phyloP scores from a whole-genome alignment of 2,888 invertebrate species.

The Leptopilina drosophilae region DNA sequence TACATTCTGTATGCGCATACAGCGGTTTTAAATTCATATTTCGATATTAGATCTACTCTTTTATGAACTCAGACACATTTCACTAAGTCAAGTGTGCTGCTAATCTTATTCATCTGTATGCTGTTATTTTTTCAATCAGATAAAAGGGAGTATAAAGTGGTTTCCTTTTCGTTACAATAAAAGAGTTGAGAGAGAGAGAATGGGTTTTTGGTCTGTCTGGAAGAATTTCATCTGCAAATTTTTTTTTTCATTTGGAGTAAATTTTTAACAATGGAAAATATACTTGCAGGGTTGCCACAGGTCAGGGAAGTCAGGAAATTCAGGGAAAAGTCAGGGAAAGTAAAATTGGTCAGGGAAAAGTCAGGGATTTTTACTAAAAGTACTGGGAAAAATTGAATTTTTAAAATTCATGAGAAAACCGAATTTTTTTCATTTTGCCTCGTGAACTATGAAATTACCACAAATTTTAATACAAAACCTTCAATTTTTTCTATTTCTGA shows the following conservation, averaged over 20 bases:
- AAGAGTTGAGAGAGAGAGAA: too few relatives aligned
- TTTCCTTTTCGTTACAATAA: not conserved
- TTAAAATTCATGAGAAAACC: too few relatives aligned
- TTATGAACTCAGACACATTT: not conserved
- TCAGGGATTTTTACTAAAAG: too few relatives aligned
- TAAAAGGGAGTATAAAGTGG: slow-evolving; percentile 3
- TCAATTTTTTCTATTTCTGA: too few relatives aligned
- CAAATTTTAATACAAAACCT: too few relatives aligned
- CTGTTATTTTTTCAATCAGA: slow-evolving; percentile 5
- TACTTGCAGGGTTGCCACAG: too few relatives aligned
- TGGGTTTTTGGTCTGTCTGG: not conserved
- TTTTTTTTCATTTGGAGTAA: not conserved
- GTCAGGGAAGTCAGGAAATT: too few relatives aligned
- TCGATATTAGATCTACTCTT: not conserved
- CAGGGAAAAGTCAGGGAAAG: too few relatives aligned
- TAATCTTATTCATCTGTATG: slow-evolving; percentile 5
- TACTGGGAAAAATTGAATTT: too few relatives aligned
- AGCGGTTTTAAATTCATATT: not conserved
- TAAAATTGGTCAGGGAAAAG: too few relatives aligned
- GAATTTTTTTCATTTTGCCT: too few relatives aligned
- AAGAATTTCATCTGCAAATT: not conserved
- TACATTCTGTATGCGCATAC: not conserved
- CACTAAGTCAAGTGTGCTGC: not conserved
- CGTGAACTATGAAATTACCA: too few relatives aligned
- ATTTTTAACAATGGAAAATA: not conserved